Conservation (phyloP, 2,797 vertebrate species). For the Balearica regulorum region DNA sequence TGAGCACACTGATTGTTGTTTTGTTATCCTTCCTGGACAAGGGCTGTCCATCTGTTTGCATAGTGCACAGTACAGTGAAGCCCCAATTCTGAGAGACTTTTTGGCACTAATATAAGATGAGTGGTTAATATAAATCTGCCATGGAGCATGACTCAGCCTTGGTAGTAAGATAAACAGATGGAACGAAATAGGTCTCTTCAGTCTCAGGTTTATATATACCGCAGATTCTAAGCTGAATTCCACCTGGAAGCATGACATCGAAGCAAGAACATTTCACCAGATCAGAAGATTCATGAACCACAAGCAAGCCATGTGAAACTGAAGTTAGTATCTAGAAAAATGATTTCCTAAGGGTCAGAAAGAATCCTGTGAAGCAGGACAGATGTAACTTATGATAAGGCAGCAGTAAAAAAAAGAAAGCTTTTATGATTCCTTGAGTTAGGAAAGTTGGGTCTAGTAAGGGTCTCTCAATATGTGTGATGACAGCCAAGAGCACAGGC, state of each 20-base stretch:
- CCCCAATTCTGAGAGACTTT: neutral
- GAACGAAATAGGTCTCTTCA: neutral
- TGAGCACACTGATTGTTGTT: neutral
- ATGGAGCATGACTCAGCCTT: neutral
- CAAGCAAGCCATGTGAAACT: neutral
- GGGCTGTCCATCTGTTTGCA: neutral
- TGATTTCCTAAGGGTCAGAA: neutral
- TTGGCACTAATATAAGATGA: neutral
- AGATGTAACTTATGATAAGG: neutral
- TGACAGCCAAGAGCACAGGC: neutral
- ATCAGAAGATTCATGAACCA: neutral
- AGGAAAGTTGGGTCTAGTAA: neutral
- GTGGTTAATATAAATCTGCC: neutral
- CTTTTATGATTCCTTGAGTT: neutral
- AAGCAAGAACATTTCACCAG: neutral
- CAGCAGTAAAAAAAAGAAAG: neutral
- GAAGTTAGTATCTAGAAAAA: neutral
- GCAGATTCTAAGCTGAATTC: neutral
- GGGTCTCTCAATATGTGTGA: neutral
- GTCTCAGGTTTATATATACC: neutral
- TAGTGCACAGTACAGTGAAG: neutral
- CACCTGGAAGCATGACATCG: neutral
- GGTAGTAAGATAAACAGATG: neutral
- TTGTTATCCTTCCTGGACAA: neutral
- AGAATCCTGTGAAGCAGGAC: neutral